Evolutionary conservation across 2,797 vertebrate species (phyloP), one percentile per base, ranked within the genome.

Genomic region (Melanotaenia pygmaea): DNA sequence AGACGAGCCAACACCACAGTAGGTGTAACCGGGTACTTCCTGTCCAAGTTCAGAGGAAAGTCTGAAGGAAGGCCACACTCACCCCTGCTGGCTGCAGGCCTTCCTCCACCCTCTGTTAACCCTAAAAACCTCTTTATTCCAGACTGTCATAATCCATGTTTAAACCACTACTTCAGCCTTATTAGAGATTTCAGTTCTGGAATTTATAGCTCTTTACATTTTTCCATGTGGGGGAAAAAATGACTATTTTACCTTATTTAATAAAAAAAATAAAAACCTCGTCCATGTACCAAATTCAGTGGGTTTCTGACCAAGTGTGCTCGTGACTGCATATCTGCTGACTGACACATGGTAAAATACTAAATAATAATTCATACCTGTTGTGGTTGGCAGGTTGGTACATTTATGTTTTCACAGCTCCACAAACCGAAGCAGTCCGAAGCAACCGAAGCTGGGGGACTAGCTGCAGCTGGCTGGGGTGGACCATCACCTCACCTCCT

Each of bases 1-100:
- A 76, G 63, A 13, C n/a, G 16, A 74, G 76, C 83, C 77, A 72
- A 65, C 73, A 64, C 62, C 65, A 28, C 69, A 47, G 72, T 81
- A 68, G 77, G 77, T 77, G 82, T 76, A 87, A 78, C 74, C 37
- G 47, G 61, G 72, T 34, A 67, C 85, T 85, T 90, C 83, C 86
- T 86, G 85, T 83, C 62, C 50, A 37, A 47, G 62, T 75, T 79
- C 63, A 77, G 77, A 80, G 50, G 64, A 72, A 76, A 40, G 24
- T 70, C 79, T 81, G 54, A 37, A 74, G 77, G 67, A 75, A 70
- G 70, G 67, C 67, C 47, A 40, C 71, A 53, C 77, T 76, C 74
- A 79, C 77, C 71, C 4, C 20, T 59, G 62, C 62, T 62, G 73
- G 68, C 63, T 74, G 54, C 28, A 79, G 13, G 59, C 56, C 22